Evolutionary conservation across 2,888 invertebrate genomes (phyloP).

Genomic region (Nineta flava): DNA sequence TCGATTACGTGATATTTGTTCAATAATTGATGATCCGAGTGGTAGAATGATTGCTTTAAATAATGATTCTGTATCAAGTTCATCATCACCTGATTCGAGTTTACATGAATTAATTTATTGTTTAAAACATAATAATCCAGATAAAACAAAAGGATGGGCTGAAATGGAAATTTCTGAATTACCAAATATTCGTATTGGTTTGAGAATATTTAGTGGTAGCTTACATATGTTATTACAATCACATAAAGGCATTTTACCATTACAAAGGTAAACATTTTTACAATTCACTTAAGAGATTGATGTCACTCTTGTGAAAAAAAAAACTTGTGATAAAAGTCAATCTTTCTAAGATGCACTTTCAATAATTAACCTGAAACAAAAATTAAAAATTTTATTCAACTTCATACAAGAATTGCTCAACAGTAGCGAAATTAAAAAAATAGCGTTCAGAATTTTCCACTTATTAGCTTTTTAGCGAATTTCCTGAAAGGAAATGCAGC

Average conservation of each 20-base stretch:
- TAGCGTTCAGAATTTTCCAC: too few species aligned
- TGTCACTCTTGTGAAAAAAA: too few species aligned
- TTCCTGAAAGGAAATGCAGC: too few species aligned
- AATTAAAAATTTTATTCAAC: too few species aligned
- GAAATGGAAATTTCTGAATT: slow-evolving; percentile 47
- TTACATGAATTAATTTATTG: slow-evolving; percentile 3
- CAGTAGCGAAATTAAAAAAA: too few species aligned
- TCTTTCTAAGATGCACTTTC: too few species aligned
- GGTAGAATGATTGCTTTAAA: slow-evolving; percentile 54
- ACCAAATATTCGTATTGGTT: slow-evolving; percentile 47
- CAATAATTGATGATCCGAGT: slow-evolving; percentile 50
- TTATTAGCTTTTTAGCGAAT: too few species aligned
- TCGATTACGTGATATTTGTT: slow-evolving; percentile 61
- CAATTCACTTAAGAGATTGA: slow-evolving; percentile 1
- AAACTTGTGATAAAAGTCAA: too few species aligned
- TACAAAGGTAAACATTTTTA: slow-evolving; percentile 46
- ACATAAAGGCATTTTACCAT: slow-evolving; percentile 62
- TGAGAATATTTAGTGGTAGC: slow-evolving; percentile 46
- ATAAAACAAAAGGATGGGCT: slow-evolving; percentile 42
- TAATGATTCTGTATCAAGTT: slow-evolving; percentile 28
- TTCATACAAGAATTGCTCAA: too few species aligned
- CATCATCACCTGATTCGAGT: not conserved
- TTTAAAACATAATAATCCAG: not conserved
- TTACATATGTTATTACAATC: slow-evolving; percentile 50
- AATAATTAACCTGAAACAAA: too few species aligned